Conservation (phyloP, 1,140 invertebrate genomes). For the Phortica variegata region DNA sequence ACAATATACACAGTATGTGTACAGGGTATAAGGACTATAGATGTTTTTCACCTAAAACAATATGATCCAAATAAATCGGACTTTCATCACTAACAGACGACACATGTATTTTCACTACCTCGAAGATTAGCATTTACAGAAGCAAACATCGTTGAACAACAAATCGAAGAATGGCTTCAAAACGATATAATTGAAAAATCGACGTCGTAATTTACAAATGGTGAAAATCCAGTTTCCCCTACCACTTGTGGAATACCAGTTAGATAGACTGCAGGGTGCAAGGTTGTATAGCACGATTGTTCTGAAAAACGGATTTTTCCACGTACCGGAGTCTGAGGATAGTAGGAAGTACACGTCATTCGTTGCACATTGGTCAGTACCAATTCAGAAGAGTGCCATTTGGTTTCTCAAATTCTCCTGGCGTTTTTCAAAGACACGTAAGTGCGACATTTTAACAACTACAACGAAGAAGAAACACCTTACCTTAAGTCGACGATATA, state of each 20-base stretch:
- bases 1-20: no score
- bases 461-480: not conserved
- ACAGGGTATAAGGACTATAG: no score
- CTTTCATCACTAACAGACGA: no score
- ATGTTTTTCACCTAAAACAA: no score
- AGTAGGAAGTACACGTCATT: slow-evolving; percentile 13
- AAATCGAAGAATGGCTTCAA: no score
- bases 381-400: slow-evolving; percentile 8
- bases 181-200: slow-evolving; percentile 24
- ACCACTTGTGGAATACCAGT: slow-evolving; percentile 7
- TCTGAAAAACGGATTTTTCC: slow-evolving; percentile 12
- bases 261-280: slow-evolving; percentile 4
- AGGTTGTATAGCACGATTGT: slow-evolving; percentile 6
- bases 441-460: slow-evolving; percentile 9
- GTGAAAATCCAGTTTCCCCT: slow-evolving; percentile 7
- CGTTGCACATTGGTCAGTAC: slow-evolving; percentile 9
- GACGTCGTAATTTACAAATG: slow-evolving; percentile 28
- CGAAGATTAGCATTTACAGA: no score
- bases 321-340: slow-evolving; percentile 1
- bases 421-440: slow-evolving; percentile 5
- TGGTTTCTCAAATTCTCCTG: slow-evolving; percentile 10
- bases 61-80: no score
- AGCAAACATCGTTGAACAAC: no score
- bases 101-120: no score
- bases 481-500: slow-evolving; percentile 10